Base-by-base conservation (phyloP, 2,888 invertebrate species). In the Spicauda simplicius region DNA sequence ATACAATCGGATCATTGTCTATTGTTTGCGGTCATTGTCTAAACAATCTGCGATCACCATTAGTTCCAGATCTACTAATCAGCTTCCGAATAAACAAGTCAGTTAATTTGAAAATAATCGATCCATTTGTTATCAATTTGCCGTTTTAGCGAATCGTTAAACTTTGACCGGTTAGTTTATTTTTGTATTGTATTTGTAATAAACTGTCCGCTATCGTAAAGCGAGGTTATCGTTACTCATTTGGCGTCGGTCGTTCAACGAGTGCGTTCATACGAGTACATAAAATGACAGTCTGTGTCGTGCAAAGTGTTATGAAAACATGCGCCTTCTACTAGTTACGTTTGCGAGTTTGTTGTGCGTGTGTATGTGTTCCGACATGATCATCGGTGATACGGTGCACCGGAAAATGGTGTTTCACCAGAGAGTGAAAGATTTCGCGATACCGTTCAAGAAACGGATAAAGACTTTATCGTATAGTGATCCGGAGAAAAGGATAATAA, bases 401-500 rank as follows among this genome's bases (percentile, higher is more conserved):
- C 84, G 88, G 71, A 93, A 93, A 79, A 91, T 93, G 92, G 88
- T 93, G 68, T 92, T 90, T 74, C 92, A 93, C 69, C 88, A 92
- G 72, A 86, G 93, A 73, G 82, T 92, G 30, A 93, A 93, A 75
- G 90, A 91, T 63, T 90, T 91, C 41, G 92, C 92, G 20, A 89
- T 93, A 81, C 92, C 92, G 0, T 93, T 93, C 73, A 91, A 87
- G 80, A 93, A 93, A 75, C 83, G 91, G 69, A 86, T 93, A 8
- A 87, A 89, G 74, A 81, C 77, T 45, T 78, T 92, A 60, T 81
- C 87, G 6, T 93, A 85, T 73, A 80, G 71, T 20, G 93, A 93
- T 72, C 86, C 90, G 0, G 93, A 93, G 67, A 87, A 88, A 64
- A 80, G 93, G 69, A 82, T 77, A 57, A 91, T 93, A 66, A 90